Evolutionary conservation across 2,113 vertebrate species (phyloP).

Genomic region (Crotalus helleri): DNA sequence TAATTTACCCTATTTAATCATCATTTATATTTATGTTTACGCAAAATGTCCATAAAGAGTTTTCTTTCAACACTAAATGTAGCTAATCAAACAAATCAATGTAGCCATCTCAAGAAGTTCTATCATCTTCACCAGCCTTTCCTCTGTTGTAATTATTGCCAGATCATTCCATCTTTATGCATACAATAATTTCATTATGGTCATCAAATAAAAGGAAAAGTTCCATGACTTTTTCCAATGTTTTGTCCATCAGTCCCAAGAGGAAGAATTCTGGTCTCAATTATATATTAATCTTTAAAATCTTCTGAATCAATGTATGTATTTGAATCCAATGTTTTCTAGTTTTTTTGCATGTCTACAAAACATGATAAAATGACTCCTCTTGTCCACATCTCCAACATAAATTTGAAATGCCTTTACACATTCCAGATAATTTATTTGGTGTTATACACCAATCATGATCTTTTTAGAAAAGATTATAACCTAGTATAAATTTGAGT

Average conservation of each 20-base stretch:
- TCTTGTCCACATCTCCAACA: not conserved
- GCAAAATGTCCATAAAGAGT: not conserved
- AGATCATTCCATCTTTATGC: not conserved
- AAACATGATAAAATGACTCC: not conserved
- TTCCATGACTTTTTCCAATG: not conserved
- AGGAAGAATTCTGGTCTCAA: not conserved
- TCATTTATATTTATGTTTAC: not conserved
- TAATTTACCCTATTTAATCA: not conserved
- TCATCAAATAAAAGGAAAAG: not conserved
- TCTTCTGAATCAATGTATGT: not conserved
- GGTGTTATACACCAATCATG: not conserved
- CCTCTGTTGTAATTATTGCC: not conserved
- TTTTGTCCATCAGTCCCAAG: not conserved
- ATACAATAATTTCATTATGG: not conserved
- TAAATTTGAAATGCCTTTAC: not conserved
- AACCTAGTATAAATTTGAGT: not conserved
- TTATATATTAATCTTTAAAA: not conserved
- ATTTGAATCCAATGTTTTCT: not conserved
- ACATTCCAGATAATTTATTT: not conserved
- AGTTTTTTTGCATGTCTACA: not conserved
- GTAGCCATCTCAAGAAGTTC: not conserved
- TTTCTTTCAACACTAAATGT: not conserved
- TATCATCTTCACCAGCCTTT: not conserved
- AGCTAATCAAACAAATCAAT: not conserved
- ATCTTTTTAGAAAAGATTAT: not conserved